phyloP scores from a whole-genome alignment of 2,888 invertebrate species.

The Agonum fuliginosum region DNA sequence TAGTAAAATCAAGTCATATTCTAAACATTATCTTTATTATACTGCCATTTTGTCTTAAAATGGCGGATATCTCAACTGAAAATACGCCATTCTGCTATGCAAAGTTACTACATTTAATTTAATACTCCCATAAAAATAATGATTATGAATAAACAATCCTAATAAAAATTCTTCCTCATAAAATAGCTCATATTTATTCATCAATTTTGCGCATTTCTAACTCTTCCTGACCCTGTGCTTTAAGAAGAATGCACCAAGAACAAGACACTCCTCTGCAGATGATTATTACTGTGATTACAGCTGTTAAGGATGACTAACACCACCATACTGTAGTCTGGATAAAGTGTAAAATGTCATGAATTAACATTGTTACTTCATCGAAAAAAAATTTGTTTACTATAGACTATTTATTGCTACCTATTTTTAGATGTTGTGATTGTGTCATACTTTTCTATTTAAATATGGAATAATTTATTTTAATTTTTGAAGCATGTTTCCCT shows the following conservation, averaged over 20 bases:
- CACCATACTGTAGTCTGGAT: too few relatives aligned
- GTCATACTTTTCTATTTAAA: neutral
- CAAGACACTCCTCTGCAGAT: slow-evolving; percentile 1
- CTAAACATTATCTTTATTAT: too few relatives aligned
- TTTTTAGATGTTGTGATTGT: neutral
- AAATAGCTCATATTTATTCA: too few relatives aligned
- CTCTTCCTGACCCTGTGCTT: slow-evolving; percentile 28
- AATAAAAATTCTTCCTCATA: too few relatives aligned
- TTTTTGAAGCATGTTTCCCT: neutral
- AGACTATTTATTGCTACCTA: neutral
- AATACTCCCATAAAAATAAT: neutral
- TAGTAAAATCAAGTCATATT: too few relatives aligned
- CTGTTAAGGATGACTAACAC: slow-evolving; percentile 26
- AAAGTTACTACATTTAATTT: neutral
- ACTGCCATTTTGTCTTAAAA: too few relatives aligned
- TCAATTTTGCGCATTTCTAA: neutral
- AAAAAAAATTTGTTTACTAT: too few relatives aligned
- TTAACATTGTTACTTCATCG: slow-evolving; percentile 24
- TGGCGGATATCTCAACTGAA: too few relatives aligned
- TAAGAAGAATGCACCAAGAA: slow-evolving; percentile 16
- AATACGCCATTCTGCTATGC: too few relatives aligned
- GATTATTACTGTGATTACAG: slow-evolving; percentile 18
- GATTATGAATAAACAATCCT: too few relatives aligned
- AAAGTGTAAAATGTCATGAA: slow-evolving; percentile 29
- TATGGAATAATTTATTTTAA: neutral